Evolutionary conservation across 2,888 invertebrate genomes (phyloP), one percentile per base, ranked within the genome.

Genomic region (Apamea monoglypha): DNA sequence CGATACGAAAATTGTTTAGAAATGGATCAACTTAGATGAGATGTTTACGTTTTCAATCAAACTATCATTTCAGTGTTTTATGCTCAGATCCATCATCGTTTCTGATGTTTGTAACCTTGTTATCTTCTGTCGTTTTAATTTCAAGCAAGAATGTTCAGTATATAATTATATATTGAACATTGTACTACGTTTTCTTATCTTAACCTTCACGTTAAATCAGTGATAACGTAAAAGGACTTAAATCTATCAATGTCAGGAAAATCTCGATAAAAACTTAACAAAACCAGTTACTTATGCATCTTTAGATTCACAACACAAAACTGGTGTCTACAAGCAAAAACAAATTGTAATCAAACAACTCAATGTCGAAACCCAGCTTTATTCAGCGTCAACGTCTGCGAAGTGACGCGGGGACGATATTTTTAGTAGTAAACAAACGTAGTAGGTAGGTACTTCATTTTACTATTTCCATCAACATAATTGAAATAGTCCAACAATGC

Each of bases 381-480:
- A 80, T 74, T 64, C 53, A 75, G 25, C 74, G 78, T 76, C 82
- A 79, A 53, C 50, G 32, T 74, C 70, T 70, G 66, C 18, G 61
- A 76, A 63, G 29, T 87, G 82, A 78, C 78, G 84, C 56, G 16
- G 44, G 32, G 72, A 61, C 77, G 64, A 78, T 78, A 86, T 86
- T 73, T 83, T 80, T 53, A 66, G 74, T 80, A 74, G 76, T 68
- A 82, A 88, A 89, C 76, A 83, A 78, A 80, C 68, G 80, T 70
- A 72, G 61, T n/a, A n/a, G n/a, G n/a, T n/a, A n/a, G n/a, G n/a
- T 69, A 77, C 40, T 71, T 64, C 69, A 80, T 78, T 78, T 76
- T 53, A 68, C 81, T 86, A 86, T 85, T 86, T 83, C 72, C 70
- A 83, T 82, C 80, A 71, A 67, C 61, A 78, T 82, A 80, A 87